A percentile compares a stretch with the other conserved stretches of the same genome.
Conservation (phyloP, 1,140 invertebrate genomes). For the Holotrichia oblita region DNA sequence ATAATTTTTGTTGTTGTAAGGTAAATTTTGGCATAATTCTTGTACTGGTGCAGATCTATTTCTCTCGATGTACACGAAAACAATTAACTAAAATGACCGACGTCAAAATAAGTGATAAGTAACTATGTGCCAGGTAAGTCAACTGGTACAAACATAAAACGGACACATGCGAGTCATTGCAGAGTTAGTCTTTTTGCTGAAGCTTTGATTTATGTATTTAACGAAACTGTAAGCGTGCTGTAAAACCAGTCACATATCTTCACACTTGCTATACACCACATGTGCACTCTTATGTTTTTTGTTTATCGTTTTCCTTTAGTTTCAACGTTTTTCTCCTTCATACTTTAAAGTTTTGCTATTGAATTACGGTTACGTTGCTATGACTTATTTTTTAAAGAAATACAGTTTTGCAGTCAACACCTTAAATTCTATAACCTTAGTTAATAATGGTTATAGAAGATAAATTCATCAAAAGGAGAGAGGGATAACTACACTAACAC, state of each 20-base stretch:
- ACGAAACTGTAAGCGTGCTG: slow-evolving; percentile 7
- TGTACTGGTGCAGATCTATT: no score
- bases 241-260: neutral
- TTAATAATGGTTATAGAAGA: no score
- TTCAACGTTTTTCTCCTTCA: neutral
- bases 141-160: neutral
- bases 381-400: neutral
- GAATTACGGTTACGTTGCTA: neutral
- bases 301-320: neutral
- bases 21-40: no score
- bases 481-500: no score
- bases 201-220: slow-evolving; percentile 30
- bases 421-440: no score
- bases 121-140: neutral
- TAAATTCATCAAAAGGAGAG: no score
- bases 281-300: neutral
- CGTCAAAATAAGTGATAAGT: no score
- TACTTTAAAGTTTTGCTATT: neutral
- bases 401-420: no score
- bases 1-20: no score
- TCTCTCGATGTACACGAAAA: no score
- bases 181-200: neutral
- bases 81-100: no score
- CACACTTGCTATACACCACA: neutral
- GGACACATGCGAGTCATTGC: neutral